Evolutionary conservation across 2,797 vertebrate genomes (phyloP).

Genomic region (Typhlichthys subterraneus): DNA sequence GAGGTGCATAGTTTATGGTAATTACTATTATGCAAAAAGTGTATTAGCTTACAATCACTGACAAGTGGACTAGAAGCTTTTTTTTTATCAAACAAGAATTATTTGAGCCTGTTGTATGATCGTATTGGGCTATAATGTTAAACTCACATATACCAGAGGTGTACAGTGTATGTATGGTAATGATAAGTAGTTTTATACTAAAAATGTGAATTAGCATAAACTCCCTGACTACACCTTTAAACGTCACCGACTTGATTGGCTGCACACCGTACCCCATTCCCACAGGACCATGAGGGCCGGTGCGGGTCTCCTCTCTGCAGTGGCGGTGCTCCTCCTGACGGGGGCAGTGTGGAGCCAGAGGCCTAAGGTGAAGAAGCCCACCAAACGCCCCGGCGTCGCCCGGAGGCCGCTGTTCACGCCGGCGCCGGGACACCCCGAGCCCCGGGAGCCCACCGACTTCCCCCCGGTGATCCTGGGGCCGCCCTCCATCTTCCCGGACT

Average conservation of each 20-base stretch:
- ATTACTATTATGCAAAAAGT: no score
- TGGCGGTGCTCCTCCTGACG: conserved; percentile 83
- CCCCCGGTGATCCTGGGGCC: conserved; percentile 90
- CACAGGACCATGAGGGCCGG: conserved; percentile 86
- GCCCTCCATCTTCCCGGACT: conserved; percentile 85
- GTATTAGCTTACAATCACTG: no score
- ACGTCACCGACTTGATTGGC: neutral
- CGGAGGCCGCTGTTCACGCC: conserved; percentile 5
- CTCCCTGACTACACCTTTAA: neutral
- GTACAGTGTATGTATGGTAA: neutral
- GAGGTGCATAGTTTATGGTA: conserved; percentile 22
- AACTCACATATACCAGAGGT: conserved; percentile 36
- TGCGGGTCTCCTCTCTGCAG: conserved; percentile 78
- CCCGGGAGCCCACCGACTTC: conserved; percentile 89
- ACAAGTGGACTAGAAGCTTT: neutral
- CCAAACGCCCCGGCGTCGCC: conserved; percentile 51
- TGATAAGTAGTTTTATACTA: no score
- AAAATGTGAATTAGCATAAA: no score
- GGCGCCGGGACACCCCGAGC: conserved; percentile 66
- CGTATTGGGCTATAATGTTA: conserved; percentile 16
- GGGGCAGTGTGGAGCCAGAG: conserved; percentile 80
- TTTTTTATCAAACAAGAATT: conserved; percentile 19
- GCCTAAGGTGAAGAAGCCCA: conserved; percentile 63
- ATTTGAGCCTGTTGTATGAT: conserved; percentile 38
- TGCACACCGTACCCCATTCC: neutral